Evolutionary conservation across 2,888 invertebrate species (phyloP), one percentile per base, ranked within the genome.

Genomic region (Trachelus stipa): DNA sequence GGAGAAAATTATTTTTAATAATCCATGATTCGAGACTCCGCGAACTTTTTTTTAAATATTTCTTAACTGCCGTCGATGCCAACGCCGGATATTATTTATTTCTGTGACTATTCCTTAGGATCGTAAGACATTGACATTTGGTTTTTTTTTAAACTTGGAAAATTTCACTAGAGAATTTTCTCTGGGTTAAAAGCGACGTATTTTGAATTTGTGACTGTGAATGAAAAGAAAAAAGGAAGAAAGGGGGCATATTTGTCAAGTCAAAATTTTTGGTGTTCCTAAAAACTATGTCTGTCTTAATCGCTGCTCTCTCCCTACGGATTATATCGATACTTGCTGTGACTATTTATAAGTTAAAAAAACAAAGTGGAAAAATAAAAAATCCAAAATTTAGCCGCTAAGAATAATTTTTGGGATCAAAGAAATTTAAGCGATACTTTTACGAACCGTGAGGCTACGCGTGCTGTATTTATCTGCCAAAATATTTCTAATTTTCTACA

Each of bases 311-410:
- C 83, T 83, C 81, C 80, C 79, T 82, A 76, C 77, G 80, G 80
- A 82, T 83, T 30, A 34, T 35, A 74, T 77, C 81, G 83, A 80
- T 82, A 84, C 83, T 83, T 82, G 86, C 88, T 88, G 88, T 88
- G 87, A 88, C 85, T 88, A 88, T 82, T 82, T 75, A 83, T 88
- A 88, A 85, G 86, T 88, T 88, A 81, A 40, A 12, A 4, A 1
- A 40, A 40, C 12, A 40, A 40, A 12, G 15, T 40, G 40, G 40
- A 40, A 40, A 40, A 40, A 4, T 79, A 80, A 80, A 68, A 82
- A 82, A 80, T 12, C 12, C 12, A 12, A 37, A 37, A 81, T 33
- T 84, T 73, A 34, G 34, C 34, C 15, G 73, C 34, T 86, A 85
- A 86, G 81, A 83, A 84, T 87, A 33, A 75, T 86, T 85, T 87